Evolutionary conservation across 2,888 invertebrate species (phyloP).

Genomic region (Lithophane socia): DNA sequence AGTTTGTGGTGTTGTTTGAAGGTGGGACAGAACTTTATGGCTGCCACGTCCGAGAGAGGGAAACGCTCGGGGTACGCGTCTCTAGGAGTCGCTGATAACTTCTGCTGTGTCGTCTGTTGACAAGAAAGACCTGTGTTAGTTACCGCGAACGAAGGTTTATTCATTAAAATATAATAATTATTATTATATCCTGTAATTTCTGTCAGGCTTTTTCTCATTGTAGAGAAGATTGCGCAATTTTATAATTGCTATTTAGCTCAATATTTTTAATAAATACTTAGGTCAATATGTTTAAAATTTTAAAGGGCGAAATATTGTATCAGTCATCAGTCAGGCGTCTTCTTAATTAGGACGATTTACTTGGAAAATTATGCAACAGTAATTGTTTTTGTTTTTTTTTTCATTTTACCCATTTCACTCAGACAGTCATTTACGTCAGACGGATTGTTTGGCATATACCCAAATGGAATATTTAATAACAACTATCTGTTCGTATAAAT

Average conservation of each 20-base stretch:
- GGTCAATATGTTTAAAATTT: not conserved
- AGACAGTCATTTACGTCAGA: slow-evolving; percentile 29
- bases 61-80: slow-evolving; percentile 79
- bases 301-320: not conserved
- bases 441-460: slow-evolving; percentile 46
- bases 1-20: slow-evolving; percentile 73
- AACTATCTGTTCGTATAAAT: slow-evolving; percentile 39
- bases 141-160: not conserved
- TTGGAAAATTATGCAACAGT: not conserved
- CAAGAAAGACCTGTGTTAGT: slow-evolving; percentile 9
- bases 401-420: slow-evolving; percentile 11
- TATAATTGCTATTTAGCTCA: not conserved
- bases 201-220: not conserved
- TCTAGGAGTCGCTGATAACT: slow-evolving; percentile 60
- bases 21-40: slow-evolving; percentile 80
- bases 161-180: not conserved
- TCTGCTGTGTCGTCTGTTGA: slow-evolving; percentile 63
- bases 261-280: not conserved
- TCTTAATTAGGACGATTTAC: not conserved
- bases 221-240: not conserved
- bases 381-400: not conserved
- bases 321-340: too few species aligned
- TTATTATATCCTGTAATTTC: not conserved
- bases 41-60: slow-evolving; percentile 80
- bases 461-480: slow-evolving; percentile 57